phyloP scores from a whole-genome alignment of 2,113 vertebrate species.

The human (Homo sapiens) region GRCh38 chr16:78590001-78590500 shows the following conservation, averaged over 20 bases:
- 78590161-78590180: too few relatives aligned
- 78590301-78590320: accelerated
- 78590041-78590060: not conserved
- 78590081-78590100: not conserved
- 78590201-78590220: not conserved
- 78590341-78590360: not conserved
- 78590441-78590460: not conserved
- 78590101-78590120: not conserved
- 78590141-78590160: accelerated
- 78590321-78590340: not conserved
- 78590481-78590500: not conserved
- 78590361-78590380: not conserved
- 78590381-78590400: not conserved
- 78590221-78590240: not conserved
- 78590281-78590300: not conserved
- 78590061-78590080: not conserved
- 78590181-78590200: too few relatives aligned
- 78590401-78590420: not conserved
- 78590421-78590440: not conserved
- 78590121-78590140: not conserved
- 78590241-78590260: not conserved
- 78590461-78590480: not conserved
- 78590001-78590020: not conserved
- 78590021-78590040: not conserved
- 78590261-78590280: not conserved